Evolutionary conservation across 2,888 invertebrate genomes (phyloP), one percentile per base, ranked within the genome.

Genomic region (Patella caerulea): DNA sequence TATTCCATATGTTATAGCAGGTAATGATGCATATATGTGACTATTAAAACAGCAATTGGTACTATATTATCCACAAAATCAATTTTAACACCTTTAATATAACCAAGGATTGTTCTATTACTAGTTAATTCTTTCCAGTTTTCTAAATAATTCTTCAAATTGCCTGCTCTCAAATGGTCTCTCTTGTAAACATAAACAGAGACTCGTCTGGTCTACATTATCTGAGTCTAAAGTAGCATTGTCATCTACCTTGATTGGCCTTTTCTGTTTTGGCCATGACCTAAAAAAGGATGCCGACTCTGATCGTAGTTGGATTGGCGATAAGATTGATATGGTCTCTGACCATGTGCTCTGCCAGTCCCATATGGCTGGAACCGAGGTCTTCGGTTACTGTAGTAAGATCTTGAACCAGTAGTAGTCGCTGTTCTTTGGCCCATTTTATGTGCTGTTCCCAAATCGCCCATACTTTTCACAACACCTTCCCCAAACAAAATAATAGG

Each of bases 1-100:
- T 12, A 59, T 72, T 12, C 71, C 80, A 78, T 74, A 76, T 29
- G 34, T 17, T 9, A 80, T 78, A 56, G 73, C 80, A 34, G 76
- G 76, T 17, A 56, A 59, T 19, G 74, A 45, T 19, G 78, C 76
- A 12, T 76, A 74, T 75, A 80, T 59, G 74, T 75, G 80, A 4
- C 83, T 80, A 34, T 80, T 76, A 1, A 81, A 9, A 17, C 29
- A 29, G 29, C 29, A 29, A 29, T 5, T 24, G 73, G 24, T 24
- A 24, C 24, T 24, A 24, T 24, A 24, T 24, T 24, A 24, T 24
- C 24, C 24, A 24, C 24, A 24, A 59, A 59, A 9, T 19, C 65
- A 2, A 65, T 65, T 15, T 65, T n/a, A 17, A 65, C 19, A 65
- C 65, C 65, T 65, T 65, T 65, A 19, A 65, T 65, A 65, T 65